A percentile compares a stretch with the other conserved stretches of the same genome.
Evolutionary conservation across 2,113 vertebrate genomes (phyloP).

Genomic region (Aramus guarauna): DNA sequence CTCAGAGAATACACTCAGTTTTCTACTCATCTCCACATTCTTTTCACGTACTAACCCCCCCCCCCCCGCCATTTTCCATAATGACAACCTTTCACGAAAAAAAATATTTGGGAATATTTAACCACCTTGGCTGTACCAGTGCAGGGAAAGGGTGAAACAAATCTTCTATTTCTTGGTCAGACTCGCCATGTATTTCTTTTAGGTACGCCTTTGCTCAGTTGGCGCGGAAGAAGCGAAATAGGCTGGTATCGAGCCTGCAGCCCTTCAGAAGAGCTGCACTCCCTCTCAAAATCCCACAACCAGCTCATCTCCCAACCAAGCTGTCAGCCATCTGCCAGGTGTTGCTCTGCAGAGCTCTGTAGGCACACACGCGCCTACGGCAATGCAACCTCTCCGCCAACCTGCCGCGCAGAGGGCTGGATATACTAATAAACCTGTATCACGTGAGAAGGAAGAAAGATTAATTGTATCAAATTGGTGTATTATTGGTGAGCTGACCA

Average conservation of each 20-base stretch:
- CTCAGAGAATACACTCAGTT: background rate
- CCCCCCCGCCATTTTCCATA: background rate
- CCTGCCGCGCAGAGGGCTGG: background rate
- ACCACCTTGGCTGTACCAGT: background rate
- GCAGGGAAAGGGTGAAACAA: background rate
- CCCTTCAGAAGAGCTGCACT: background rate
- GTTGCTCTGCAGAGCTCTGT: background rate
- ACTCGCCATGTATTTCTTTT: background rate
- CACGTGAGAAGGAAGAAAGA: background rate
- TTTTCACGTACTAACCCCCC: fast-evolving
- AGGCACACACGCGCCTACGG: background rate
- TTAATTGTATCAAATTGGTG: background rate
- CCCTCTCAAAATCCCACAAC: background rate
- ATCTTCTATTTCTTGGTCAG: background rate
- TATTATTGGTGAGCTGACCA: background rate
- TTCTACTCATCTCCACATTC: background rate
- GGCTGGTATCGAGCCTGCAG: background rate
- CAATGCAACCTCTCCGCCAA: background rate
- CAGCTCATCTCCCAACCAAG: background rate
- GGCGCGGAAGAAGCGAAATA: background rate
- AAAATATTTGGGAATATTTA: background rate
- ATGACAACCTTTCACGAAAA: background rate
- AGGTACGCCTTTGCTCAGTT: background rate
- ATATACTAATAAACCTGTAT: background rate
- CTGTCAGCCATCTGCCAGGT: slow-evolving; percentile 37